Percentiles rank a stretch among this genome's conserved stretches.
Conservation (phyloP, 1,140 invertebrate genomes). For the Heterodera schachtii region DNA sequence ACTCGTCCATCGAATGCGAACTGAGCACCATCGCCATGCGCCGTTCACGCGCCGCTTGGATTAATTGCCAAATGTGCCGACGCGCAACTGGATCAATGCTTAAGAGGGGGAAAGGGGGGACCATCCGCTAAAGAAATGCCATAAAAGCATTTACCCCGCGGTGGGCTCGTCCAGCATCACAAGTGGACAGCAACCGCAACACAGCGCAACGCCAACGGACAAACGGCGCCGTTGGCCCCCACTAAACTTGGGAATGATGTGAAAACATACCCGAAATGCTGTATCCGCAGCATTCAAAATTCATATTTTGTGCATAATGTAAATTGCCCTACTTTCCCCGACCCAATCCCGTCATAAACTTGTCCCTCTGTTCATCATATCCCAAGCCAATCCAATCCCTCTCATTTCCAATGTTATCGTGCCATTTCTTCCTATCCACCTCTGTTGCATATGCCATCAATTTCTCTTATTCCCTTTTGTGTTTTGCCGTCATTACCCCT, state of each 20-base stretch:
- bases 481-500: too few relatives aligned
- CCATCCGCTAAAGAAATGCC: background rate
- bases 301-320: too few relatives aligned
- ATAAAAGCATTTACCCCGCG: conserved; percentile 21
- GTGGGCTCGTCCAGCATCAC: conserved; percentile 56
- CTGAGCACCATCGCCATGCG: conserved; percentile 56
- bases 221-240: conserved; percentile 69
- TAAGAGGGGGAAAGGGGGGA: background rate
- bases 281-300: too few relatives aligned
- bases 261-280: too few relatives aligned
- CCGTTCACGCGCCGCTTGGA: conserved; percentile 53
- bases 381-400: too few relatives aligned
- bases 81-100: conserved; percentile 70
- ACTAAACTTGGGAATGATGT: conserved; percentile 23
- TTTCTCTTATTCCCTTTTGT: too few relatives aligned
- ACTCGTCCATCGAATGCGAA: conserved; percentile 65
- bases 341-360: too few relatives aligned
- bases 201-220: conserved; percentile 55
- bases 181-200: conserved; percentile 27
- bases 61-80: conserved; percentile 70
- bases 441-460: too few relatives aligned
- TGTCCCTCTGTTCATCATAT: too few relatives aligned
- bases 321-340: too few relatives aligned
- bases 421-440: too few relatives aligned
- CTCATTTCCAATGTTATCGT: too few relatives aligned